Base-by-base conservation (phyloP, 1,140 invertebrate species). In the Hetaerina americana region DNA sequence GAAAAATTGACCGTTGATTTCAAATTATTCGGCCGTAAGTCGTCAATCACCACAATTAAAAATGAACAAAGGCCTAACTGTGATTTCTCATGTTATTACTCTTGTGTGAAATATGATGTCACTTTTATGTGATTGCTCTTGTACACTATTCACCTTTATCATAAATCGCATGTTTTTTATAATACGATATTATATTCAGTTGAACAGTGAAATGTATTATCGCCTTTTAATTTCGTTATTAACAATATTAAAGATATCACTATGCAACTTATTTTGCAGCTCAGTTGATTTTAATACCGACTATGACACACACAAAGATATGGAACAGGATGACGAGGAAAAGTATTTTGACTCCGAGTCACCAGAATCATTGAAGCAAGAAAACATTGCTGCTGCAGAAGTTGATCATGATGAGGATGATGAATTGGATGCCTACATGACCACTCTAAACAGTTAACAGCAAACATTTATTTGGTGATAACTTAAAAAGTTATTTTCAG, bases 271-370 rank as follows among this genome's bases (percentile, higher is more conserved):
- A 75, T 73, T 73, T 78, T 80, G 27, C 72, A 84, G 83, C 69
- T 81, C 80, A 72, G 86, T 94, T 0, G 92, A 94, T 79, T 82
- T 89, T 72, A 92, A 94, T 82, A 84, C 88, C 40, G 85, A 87
- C 25, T 93, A 92, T 81, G 93, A 95, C 84, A 18, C 15, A 18
- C 40, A 57, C 10, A 12, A 57, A 57, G 87, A 91, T 76, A 78
- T 92, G 3, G 84, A 84, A 29, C 84, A 87, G 76, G 93, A 95
- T 82, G 90, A 89, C 76, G 92, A 96, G 82, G 93, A 95, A 76
- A 90, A 89, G 78, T 96, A 95, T 78, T 96, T 96, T 83, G 92
- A 94, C 79, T 87, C 87, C 8, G 91, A 92, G 81, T 86, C 87
- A 67, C 86, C 88, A 74, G 87, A 87, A 74, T 79, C 80, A 70